Percentiles rank a stretch among this genome's conserved stretches.
Evolutionary conservation across 2,113 vertebrate genomes (phyloP).

Genomic region (Melospiza melodia): DNA sequence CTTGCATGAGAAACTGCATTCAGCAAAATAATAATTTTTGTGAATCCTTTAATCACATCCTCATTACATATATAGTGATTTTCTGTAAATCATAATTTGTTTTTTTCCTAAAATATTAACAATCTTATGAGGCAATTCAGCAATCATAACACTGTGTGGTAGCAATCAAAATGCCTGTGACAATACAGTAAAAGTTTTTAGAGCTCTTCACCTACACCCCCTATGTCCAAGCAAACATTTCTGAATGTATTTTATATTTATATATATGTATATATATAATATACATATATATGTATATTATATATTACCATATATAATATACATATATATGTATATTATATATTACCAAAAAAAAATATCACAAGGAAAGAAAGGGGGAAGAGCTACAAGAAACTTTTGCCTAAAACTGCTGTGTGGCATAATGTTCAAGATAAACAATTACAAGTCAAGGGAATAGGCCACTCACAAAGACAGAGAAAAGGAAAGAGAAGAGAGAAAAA

Average conservation of each 20-base stretch:
- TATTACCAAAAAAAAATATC: too few relatives aligned
- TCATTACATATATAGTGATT: not conserved
- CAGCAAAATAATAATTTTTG: not conserved
- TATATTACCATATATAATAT: too few relatives aligned
- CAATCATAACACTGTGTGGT: not conserved
- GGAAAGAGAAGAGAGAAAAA: too few relatives aligned
- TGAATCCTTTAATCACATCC: not conserved
- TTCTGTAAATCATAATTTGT: fast-evolving
- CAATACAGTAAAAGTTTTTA: not conserved
- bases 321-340: too few relatives aligned
- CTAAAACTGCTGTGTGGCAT: not conserved
- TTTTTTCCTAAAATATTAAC: not conserved
- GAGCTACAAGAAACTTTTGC: not conserved
- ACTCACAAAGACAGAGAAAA: not conserved
- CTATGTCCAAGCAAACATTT: not conserved
- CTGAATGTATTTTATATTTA: not conserved
- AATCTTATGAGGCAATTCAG: not conserved
- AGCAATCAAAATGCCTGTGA: not conserved
- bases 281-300: too few relatives aligned
- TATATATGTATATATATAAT: too few relatives aligned
- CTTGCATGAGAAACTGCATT: not conserved
- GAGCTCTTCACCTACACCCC: not conserved
- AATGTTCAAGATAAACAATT: not conserved
- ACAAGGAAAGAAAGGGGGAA: not conserved
- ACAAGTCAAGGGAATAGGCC: not conserved